Evolutionary conservation across 1,140 invertebrate species (phyloP), one percentile per base, ranked within the genome.

Genomic region (Drosophila insularis): DNA sequence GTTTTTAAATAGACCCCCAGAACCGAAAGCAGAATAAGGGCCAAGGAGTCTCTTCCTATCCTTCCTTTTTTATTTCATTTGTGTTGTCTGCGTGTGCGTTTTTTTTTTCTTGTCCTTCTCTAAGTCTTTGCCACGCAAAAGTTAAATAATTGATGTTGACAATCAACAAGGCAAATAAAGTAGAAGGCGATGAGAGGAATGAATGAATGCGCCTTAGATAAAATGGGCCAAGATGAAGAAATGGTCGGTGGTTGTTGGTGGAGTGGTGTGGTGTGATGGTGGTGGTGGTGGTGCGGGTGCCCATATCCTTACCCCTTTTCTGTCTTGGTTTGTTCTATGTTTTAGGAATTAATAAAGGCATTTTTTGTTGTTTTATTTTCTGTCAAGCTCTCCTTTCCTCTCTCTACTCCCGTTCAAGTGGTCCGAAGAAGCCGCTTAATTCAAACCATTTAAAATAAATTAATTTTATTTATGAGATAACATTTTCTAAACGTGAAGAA

Each of bases 81-180:
- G 21, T 35, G 32, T 32, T 60, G 11, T 37, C 21, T 23, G 59
- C 11, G 37, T 14, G 56, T 59, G 37, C 17, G 23, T 32, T 63
- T 21, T 53, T 64, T 56, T 53, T 50, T n/a, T 53, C 11, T 23
- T 23, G 5, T 46, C 14, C 43, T 6, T 50, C 10, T 50, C 43
- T 63, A 31, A 69, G 84, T 73, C 84, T 78, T 68, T 63, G 69
- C 68, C 78, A 68, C 73, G 68, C 78, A 78, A 89, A 89, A 89
- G 86, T 89, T 90, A 89, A 90, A 90, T 90, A 90, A 90, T 90
- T 90, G 89, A 90, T 90, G 89, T 84, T 89, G 89, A 90, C 89
- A 90, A 90, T 90, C 89, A 90, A 75, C 78, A 81, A 79, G 74
- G 81, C 84, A 90, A 90, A 90, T 89, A 89, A 89, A 87, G 82